Conservation (phyloP, 2,888 invertebrate species). For the Cantharis rustica region DNA sequence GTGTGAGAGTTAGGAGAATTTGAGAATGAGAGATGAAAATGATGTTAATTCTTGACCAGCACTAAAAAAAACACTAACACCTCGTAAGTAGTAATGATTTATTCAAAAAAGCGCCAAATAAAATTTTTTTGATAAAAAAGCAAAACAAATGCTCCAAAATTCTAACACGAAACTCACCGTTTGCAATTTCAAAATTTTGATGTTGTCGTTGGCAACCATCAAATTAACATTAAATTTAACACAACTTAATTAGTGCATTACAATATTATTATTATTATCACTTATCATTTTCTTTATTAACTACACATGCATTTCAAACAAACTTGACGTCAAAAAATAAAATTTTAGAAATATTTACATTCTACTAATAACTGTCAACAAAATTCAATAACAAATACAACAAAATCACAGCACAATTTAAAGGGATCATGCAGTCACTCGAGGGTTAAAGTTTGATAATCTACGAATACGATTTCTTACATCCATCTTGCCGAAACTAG, state of each 20-base stretch:
- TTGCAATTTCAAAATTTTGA: constrained; percentile 7
- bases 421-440: constrained; percentile 35
- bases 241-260: neutral
- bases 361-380: constrained; percentile 8
- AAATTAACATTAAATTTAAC: neutral
- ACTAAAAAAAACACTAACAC: neutral
- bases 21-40: neutral
- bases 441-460: constrained; percentile 33
- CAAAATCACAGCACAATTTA: constrained; percentile 14
- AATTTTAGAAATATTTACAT: constrained; percentile 1
- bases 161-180: constrained; percentile 7
- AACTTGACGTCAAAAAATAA: neutral
- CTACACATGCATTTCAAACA: constrained; percentile 6
- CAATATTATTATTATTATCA: constrained; percentile 5
- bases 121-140: neutral
- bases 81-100: neutral
- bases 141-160: neutral
- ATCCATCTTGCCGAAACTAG: constrained; percentile 29
- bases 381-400: constrained; percentile 10
- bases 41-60: neutral
- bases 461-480: constrained; percentile 37
- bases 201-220: neutral
- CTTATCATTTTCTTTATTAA: constrained; percentile 1
- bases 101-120: neutral
- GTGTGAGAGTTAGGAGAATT: neutral